Percentiles rank a stretch among this genome's conserved stretches.
These are phyloP conservation scores for Pectinophora gossypiella DNA, from an alignment of 1,140 invertebrate species.

Conservation along the genomic window DNA sequence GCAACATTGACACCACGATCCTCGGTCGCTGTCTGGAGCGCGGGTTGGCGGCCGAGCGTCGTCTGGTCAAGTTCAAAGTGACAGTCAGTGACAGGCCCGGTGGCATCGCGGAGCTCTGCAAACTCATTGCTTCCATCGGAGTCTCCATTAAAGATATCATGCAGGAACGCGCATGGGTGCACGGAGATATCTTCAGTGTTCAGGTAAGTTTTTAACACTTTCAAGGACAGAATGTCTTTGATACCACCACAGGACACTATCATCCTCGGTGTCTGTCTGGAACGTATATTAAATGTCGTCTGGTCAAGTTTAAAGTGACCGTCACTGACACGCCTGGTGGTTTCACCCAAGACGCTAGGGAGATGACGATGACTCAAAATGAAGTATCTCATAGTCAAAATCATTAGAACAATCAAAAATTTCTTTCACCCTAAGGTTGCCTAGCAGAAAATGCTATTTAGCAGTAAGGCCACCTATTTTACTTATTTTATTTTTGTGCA, in stretches of 20 bases:
- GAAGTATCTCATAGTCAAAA: too few relatives aligned
- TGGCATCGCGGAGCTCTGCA: constrained; percentile 91
- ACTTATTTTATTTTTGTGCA: too few relatives aligned
- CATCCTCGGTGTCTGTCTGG: constrained; percentile 90
- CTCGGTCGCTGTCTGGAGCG: constrained; percentile 91
- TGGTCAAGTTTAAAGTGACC: constrained; percentile 88
- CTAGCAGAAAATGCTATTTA: too few relatives aligned
- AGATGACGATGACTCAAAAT: too few relatives aligned
- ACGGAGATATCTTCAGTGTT: constrained; percentile 90
- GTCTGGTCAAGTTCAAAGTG: constrained; percentile 89
- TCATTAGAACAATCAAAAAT: too few relatives aligned
- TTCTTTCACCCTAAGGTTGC: too few relatives aligned
- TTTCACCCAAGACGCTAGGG: too few relatives aligned
- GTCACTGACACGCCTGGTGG: constrained; percentile 91
- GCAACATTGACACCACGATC: constrained; percentile 94
- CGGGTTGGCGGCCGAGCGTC: constrained; percentile 89
- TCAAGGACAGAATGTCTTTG: too few relatives aligned
- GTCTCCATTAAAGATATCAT: constrained; percentile 96
- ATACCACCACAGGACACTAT: too few relatives aligned
- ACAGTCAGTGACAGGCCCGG: constrained; percentile 90
- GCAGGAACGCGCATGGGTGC: constrained; percentile 95
- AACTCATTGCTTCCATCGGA: constrained; percentile 83
- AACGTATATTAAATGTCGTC: constrained; percentile 89
- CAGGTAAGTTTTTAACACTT: constrained; percentile 75
- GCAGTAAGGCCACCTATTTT: too few relatives aligned